phyloP scores from a whole-genome alignment of 2,113 vertebrate species.

The Campylorhamphus procurvoides region DNA sequence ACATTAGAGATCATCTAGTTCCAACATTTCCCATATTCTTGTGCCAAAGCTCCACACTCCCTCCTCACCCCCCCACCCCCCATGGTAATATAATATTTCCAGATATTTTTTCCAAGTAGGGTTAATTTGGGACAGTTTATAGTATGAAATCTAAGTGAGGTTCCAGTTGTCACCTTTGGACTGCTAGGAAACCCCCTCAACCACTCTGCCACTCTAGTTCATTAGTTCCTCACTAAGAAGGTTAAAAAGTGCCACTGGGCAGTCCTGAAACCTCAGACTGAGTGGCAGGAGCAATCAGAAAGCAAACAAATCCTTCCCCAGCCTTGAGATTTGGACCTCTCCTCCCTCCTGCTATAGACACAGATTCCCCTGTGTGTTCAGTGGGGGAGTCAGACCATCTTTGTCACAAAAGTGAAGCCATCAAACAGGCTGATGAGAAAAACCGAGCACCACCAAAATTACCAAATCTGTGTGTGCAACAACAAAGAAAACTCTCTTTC shows the following conservation, averaged over 20 bases:
- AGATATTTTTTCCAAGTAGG: background rate
- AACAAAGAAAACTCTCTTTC: background rate
- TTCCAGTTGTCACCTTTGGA: background rate
- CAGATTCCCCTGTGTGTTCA: background rate
- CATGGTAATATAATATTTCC: background rate
- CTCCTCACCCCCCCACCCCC: background rate
- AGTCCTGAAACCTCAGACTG: background rate
- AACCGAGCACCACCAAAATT: background rate
- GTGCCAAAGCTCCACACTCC: background rate
- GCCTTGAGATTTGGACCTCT: rapidly evolving
- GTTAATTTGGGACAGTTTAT: background rate
- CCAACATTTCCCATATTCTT: background rate
- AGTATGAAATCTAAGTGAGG: background rate
- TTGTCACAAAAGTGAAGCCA: background rate
- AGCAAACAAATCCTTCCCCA: background rate
- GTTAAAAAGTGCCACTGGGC: background rate
- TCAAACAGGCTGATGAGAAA: background rate
- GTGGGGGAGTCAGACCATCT: background rate
- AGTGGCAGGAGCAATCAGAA: background rate
- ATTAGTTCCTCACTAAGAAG: rapidly evolving
- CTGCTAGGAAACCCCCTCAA: background rate
- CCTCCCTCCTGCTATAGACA: background rate
- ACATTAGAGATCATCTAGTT: background rate
- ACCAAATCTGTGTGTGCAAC: background rate
- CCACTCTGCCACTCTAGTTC: background rate